Evolutionary conservation across 1,140 invertebrate genomes (phyloP).

Genomic region (Drosophila neocordata): DNA sequence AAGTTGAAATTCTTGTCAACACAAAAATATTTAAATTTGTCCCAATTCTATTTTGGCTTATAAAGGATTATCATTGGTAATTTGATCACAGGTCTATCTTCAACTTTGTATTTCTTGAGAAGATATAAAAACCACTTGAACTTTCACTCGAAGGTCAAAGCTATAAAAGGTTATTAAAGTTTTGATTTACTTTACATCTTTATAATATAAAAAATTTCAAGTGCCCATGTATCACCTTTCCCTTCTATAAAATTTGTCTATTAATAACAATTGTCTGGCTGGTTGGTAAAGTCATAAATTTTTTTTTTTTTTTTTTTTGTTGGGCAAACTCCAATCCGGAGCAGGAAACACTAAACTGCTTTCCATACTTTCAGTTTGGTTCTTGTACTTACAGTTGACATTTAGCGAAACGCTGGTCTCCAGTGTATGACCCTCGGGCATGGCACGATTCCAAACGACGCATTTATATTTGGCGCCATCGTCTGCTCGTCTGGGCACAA

Average conservation of each 20-base stretch:
- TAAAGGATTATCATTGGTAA: not conserved
- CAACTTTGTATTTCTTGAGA: not conserved
- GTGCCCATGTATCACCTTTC: not conserved
- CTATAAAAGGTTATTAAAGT: not conserved
- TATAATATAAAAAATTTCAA: not conserved
- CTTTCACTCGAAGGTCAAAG: not conserved
- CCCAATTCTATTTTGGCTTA: too few relatives aligned
- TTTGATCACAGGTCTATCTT: not conserved
- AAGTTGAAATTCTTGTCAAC: too few relatives aligned
- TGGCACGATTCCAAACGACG: constrained; percentile 93
- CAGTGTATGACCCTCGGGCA: constrained; percentile 90
- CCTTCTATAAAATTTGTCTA: constrained; percentile 12
- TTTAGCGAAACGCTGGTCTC: constrained; percentile 91
- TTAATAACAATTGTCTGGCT: constrained; percentile 31
- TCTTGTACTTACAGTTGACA: constrained; percentile 92
- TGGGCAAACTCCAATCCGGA: too few relatives aligned
- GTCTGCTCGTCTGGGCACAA: constrained; percentile 91
- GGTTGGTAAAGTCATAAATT: constrained; percentile 39
- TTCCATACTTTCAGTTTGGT: not conserved
- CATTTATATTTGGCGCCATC: constrained; percentile 92
- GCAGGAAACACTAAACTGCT: not conserved
- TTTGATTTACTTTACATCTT: not conserved
- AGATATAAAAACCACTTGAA: not conserved
- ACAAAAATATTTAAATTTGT: too few relatives aligned
- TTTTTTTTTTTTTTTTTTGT: not conserved